Conservation (phyloP, 2,113 vertebrate species). For the Phrynosoma platyrhinos region DNA sequence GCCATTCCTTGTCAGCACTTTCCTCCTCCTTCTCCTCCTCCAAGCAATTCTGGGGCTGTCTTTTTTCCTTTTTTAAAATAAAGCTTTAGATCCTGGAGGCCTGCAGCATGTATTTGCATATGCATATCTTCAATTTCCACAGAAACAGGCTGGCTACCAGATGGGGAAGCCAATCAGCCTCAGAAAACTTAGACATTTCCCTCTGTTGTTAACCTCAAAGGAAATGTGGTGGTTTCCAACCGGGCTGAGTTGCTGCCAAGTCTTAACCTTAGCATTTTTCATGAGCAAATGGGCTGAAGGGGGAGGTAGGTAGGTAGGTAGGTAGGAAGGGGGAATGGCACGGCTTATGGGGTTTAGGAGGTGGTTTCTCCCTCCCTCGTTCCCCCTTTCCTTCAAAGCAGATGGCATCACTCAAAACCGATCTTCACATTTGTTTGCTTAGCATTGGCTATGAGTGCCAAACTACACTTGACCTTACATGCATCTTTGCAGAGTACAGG, state of each 20-base stretch:
- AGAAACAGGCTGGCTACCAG: conserved; percentile 79
- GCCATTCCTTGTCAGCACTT: no score
- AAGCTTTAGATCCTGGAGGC: conserved; percentile 65
- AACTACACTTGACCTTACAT: neutral
- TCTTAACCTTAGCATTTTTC: conserved; percentile 72
- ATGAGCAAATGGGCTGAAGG: neutral
- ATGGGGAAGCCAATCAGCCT: conserved; percentile 74
- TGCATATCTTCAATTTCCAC: conserved; percentile 72
- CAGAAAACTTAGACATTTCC: conserved; percentile 60
- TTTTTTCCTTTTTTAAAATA: conserved; percentile 42
- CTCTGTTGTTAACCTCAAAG: conserved; percentile 56
- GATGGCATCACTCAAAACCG: conserved; percentile 75
- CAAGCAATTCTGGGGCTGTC: no score
- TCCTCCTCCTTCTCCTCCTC: no score
- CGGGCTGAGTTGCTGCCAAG: conserved; percentile 64
- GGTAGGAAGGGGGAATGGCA: no score
- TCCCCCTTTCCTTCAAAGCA: conserved; percentile 60
- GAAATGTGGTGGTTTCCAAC: conserved; percentile 77
- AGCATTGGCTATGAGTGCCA: conserved; percentile 53
- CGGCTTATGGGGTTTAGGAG: neutral
- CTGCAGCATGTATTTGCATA: conserved; percentile 66
- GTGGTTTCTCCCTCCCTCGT: conserved; percentile 43
- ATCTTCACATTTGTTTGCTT: conserved; percentile 78
- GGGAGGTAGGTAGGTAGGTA: no score
- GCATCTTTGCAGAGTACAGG: neutral